Percentiles rank a stretch among this genome's conserved stretches.
Conservation (phyloP, 2,888 invertebrate species). For the Eremobia ochroleuca region DNA sequence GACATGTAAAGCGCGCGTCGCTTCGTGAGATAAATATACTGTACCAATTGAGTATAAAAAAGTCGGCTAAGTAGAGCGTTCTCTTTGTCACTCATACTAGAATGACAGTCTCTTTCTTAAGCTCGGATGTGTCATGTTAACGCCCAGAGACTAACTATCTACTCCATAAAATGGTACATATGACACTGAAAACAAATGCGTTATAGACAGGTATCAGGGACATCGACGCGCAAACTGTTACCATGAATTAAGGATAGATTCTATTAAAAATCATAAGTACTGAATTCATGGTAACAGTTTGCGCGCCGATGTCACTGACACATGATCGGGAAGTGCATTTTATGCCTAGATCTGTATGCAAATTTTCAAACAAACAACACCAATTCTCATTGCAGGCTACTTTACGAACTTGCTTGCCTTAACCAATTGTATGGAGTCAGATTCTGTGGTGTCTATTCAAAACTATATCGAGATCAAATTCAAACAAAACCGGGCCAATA, state of each 20-base stretch:
- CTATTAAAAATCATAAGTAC: background rate
- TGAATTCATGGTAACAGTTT: background rate
- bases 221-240: too few species aligned
- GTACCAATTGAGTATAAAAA: background rate
- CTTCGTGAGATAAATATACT: background rate
- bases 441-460: constrained; percentile 9
- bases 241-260: too few species aligned
- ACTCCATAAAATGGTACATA: constrained; percentile 10
- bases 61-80: background rate
- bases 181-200: background rate
- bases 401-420: background rate
- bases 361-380: background rate
- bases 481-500: constrained; percentile 48
- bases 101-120: background rate
- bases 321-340: background rate
- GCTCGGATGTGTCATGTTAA: constrained; percentile 8
- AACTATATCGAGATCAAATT: constrained; percentile 62
- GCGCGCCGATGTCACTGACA: background rate
- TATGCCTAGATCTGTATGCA: background rate
- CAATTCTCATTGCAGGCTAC: background rate
- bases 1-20: background rate
- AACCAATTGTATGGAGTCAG: constrained; percentile 4
- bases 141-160: background rate
- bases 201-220: background rate
- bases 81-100: background rate